A percentile compares a stretch with the other conserved stretches of the same genome.
phyloP scores from a whole-genome alignment of 2,797 vertebrate species.

The Amblyopsis hoosieri region DNA sequence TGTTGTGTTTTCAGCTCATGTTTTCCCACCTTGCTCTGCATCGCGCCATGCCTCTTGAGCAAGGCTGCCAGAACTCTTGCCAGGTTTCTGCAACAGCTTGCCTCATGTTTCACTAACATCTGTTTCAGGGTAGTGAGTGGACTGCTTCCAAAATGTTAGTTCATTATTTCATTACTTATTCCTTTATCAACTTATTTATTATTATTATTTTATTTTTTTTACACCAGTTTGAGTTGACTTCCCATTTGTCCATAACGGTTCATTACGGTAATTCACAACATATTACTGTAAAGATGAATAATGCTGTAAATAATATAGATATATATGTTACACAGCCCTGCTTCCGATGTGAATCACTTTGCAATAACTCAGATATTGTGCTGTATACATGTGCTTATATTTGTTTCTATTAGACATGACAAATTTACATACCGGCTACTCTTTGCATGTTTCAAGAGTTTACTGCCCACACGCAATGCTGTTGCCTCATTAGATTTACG shows the following conservation, averaged over 20 bases:
- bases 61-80: constrained; percentile 7
- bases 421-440: neutral
- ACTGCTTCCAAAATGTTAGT: constrained; percentile 1
- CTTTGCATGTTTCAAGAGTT: no score
- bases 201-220: neutral
- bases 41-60: neutral
- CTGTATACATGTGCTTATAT: no score
- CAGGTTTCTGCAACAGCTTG: constrained; percentile 47
- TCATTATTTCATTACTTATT: no score
- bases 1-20: neutral
- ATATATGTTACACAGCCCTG: no score
- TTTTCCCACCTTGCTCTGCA: neutral
- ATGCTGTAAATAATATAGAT: no score
- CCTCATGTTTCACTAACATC: constrained; percentile 34
- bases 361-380: no score
- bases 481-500: no score
- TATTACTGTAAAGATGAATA: no score
- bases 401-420: no score
- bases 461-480: no score
- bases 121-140: neutral
- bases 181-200: neutral
- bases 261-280: no score
- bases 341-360: no score
- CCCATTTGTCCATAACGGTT: neutral
- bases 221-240: neutral